Evolutionary conservation across 53 echinoderm and acorn worm genomes (phyloP).

Genomic region (Holothuria scabra): DNA sequence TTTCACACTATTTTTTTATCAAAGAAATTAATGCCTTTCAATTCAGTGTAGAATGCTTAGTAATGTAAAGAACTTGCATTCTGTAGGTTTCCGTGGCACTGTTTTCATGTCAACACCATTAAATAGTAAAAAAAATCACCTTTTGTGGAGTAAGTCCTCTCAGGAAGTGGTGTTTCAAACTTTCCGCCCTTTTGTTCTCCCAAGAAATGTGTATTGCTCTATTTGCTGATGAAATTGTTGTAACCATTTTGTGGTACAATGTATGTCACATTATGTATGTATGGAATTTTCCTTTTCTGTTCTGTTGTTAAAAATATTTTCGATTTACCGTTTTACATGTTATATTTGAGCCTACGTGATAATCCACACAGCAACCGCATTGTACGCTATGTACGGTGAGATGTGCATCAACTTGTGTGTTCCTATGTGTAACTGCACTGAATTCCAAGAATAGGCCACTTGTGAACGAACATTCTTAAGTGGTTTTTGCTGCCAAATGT

Average conservation of each 20-base stretch:
- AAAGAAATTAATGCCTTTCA: neutral
- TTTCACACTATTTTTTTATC: constrained; percentile 17
- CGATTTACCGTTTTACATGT: constrained; percentile 7
- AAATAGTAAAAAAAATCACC: constrained; percentile 17
- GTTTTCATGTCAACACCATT: neutral
- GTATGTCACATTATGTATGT: neutral
- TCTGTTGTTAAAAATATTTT: neutral
- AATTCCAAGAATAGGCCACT: too few species aligned
- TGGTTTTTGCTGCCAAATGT: too few species aligned
- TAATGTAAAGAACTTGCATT: constrained; percentile 20
- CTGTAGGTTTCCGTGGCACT: neutral
- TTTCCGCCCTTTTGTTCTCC: constrained; percentile 41
- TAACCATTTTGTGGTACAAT: neutral
- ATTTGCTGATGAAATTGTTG: neutral
- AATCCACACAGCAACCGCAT: neutral
- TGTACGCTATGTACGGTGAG: neutral
- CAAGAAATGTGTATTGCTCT: neutral
- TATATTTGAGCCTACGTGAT: constrained; percentile 36
- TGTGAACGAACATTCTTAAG: too few species aligned
- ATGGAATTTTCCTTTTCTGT: too few species aligned
- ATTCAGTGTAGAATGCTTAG: neutral
- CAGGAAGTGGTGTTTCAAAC: constrained; percentile 13
- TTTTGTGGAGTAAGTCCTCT: constrained; percentile 11
- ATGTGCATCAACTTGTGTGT: neutral
- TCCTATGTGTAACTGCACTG: too few species aligned